Base-by-base conservation (phyloP, 2,113 vertebrate genomes). In the Pelecanus crispus region DNA sequence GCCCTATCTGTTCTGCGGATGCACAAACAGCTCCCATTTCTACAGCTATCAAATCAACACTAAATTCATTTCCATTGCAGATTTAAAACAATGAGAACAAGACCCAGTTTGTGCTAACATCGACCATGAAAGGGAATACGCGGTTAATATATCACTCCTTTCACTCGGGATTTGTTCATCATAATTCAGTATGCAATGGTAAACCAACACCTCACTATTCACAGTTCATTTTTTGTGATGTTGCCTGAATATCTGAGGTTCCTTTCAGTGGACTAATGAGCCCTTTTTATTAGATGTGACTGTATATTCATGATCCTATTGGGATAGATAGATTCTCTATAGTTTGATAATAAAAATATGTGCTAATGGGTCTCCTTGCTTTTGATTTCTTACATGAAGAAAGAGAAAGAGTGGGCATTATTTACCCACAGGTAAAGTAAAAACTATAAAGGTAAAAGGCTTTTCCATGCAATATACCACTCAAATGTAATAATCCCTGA, bases 391-490 rank as follows among this genome's bases (percentile, higher is more conserved):
- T 45, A 72, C 86, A 94, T 61, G 59, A 67, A 81, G 81, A 86
- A 73, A 68, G 95, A 86, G 52, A 85, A 94, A 93, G n/a, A 55
- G 24, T 71, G 81, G 91, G 47, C 73, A 66, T 95, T 84, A 94
- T 96, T 97, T 97, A 81, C 97, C 94, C 97, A 96, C 87, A 94
- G 90, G 94, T 98, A 94, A 97, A 96, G 92, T 97, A 97, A 97
- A 97, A 96, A 52, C 81, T 86, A 75, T 56, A 91, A 98, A 97
- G 95, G 94, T 95, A 97, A 96, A 97, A 96, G 75, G 62, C 80
- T 94, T 97, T 97, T 96, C 88, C 88, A 80, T 95, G 83, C 68
- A 97, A 93, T 95, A 96, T 95, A 92, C 87, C 10, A 38, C 85
- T 96, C 95, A 95, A 97, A 97, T 91, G 75, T 90, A 97, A 96